phyloP scores from a whole-genome alignment of 1,140 invertebrate species.

The Drosophila malerkotliana region DNA sequence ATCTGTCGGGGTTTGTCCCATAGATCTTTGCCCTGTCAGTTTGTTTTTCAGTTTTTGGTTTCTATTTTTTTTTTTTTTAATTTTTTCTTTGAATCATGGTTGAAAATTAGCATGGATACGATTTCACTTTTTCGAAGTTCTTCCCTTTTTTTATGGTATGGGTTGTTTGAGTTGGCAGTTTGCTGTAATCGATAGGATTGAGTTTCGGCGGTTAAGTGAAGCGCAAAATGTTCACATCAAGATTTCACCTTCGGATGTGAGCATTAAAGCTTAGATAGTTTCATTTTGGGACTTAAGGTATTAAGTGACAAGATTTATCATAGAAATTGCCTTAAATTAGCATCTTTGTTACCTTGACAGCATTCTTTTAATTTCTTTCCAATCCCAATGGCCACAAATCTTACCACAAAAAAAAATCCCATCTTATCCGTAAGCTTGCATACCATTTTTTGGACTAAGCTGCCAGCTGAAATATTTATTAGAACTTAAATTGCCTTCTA shows the following conservation, averaged over 20 bases:
- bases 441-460: constrained; percentile 41
- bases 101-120: constrained; percentile 78
- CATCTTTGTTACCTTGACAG: constrained; percentile 1
- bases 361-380: neutral
- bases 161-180: constrained; percentile 25
- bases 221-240: constrained; percentile 37
- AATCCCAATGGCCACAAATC: constrained; percentile 39
- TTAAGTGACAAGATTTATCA: neutral
- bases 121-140: constrained; percentile 64
- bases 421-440: constrained; percentile 3
- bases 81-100: constrained; percentile 56
- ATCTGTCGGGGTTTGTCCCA: constrained; percentile 70
- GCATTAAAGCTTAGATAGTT: constrained; percentile 4
- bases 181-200: constrained; percentile 61
- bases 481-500: constrained; percentile 77
- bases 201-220: constrained; percentile 36
- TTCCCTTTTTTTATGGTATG: constrained; percentile 4
- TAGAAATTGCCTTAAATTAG: neutral
- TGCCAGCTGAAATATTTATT: constrained; percentile 68
- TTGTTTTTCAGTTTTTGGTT: constrained; percentile 53
- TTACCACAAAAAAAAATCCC: constrained; percentile 2
- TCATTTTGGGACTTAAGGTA: neutral
- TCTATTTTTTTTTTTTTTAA: constrained; percentile 32
- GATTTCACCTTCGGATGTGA: constrained; percentile 10
- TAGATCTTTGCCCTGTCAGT: constrained; percentile 64